Conservation (phyloP, 2,797 vertebrate genomes). For the Acridotheres tristis region DNA sequence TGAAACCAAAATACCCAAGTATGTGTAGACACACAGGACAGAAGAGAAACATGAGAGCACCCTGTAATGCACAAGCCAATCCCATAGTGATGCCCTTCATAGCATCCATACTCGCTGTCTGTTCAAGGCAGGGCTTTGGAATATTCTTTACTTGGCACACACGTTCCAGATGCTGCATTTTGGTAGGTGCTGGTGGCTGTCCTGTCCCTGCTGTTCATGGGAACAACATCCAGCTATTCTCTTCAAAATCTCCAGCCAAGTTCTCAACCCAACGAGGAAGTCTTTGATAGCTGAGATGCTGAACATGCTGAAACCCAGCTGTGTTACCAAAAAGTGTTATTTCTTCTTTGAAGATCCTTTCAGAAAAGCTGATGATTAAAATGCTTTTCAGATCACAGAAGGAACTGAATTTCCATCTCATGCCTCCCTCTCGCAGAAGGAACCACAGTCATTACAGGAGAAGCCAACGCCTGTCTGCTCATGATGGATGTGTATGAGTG, state of each 20-base stretch:
- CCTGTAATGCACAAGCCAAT: not conserved
- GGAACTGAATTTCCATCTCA: not conserved
- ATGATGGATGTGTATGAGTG: not conserved
- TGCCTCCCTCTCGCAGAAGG: not conserved
- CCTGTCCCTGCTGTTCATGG: not conserved
- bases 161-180: not conserved
- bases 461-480: not conserved
- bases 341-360: slow-evolving; percentile 9
- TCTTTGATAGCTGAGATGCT: not conserved
- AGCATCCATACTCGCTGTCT: not conserved
- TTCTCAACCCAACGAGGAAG: not conserved
- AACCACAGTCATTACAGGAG: not conserved
- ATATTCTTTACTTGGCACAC: not conserved
- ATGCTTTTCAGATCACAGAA: not conserved
- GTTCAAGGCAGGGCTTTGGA: not conserved
- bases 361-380: not conserved
- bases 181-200: not conserved
- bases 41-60: not conserved
- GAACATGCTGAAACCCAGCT: slow-evolving; percentile 12
- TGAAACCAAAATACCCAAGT: not conserved
- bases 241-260: not conserved
- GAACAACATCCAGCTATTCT: not conserved
- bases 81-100: not conserved
- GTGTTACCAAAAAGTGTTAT: not conserved
- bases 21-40: not conserved